Base-by-base conservation (phyloP, 2,888 invertebrate genomes). In the Trachelus iudaicus region DNA sequence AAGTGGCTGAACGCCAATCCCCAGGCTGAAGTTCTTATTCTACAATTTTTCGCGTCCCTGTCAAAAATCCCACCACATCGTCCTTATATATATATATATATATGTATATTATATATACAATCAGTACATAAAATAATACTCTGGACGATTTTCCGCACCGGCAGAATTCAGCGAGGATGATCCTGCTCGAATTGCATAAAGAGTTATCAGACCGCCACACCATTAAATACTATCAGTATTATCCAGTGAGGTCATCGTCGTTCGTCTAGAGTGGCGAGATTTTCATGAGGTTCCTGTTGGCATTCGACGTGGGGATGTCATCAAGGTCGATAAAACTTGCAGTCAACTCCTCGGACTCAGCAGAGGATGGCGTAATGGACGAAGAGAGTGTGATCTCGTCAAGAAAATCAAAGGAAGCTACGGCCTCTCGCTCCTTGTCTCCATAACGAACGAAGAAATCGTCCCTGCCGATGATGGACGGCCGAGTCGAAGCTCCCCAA, bases 371-470 rank as follows among this genome's bases (percentile, higher is more conserved):
- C 40, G 85, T 78, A 30, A 80, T 75, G 33, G 78, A 69, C 31
- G 80, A 87, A 87, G 93, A 92, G 86, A 82, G 68, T 73, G 83
- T 79, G 81, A 95, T 92, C 87, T 95, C 95, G 92, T 96, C 95
- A 86, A 96, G 94, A 93, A 96, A 96, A 92, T 96, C 96, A 92
- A 96, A 96, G 86, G 94, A 94, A 82, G 96, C 95, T 85, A 96
- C 95, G 81, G 96, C 96, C 89, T 95, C 96, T 81, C 94, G 93
- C 90, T 96, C 96, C 88, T 95, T 94, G 86, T 95, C 95, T 75
- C 96, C 96, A 93, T 94, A 96, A 85, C 96, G 94, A 81, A 95
- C 94, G 93, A 94, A 96, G 93, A 96, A 95, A 88, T 95, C 96
- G 83, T 94, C 94, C 80, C 96, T 94, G 85, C 95, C 96, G 88